Conservation (phyloP, 2,888 invertebrate genomes). For the Acanthoscelides obtectus region DNA sequence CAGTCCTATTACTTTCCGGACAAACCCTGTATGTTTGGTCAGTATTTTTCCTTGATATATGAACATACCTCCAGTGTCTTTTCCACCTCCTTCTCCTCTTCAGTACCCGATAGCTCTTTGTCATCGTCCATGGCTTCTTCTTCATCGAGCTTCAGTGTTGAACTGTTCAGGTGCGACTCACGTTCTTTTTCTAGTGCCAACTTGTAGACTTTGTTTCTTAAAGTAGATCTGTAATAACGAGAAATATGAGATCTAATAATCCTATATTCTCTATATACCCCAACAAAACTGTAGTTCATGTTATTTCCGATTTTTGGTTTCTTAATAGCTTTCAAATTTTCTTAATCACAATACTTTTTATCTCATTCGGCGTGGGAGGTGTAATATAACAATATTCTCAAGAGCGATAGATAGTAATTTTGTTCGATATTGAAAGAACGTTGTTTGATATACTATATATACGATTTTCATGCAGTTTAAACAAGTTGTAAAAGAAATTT, state of each 20-base stretch:
- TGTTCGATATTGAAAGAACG: no score
- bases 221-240: slow-evolving; percentile 59
- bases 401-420: no score
- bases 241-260: neutral
- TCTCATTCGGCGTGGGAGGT: no score
- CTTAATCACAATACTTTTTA: no score
- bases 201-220: slow-evolving; percentile 93
- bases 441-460: no score
- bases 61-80: slow-evolving; percentile 44
- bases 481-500: no score
- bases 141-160: slow-evolving; percentile 44
- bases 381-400: no score
- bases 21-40: no score
- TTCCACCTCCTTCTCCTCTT: slow-evolving; percentile 58
- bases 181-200: slow-evolving; percentile 67
- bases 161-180: slow-evolving; percentile 55
- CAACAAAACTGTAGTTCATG: neutral
- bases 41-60: no score
- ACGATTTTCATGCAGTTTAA: no score
- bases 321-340: no score
- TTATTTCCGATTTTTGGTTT: neutral
- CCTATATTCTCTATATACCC: neutral
- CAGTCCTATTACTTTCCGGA: no score
- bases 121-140: slow-evolving; percentile 56
- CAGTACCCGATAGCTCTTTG: slow-evolving; percentile 55